Percentiles rank a stretch among this genome's conserved stretches.
Conservation (phyloP, 2,888 invertebrate genomes). For the Phasia obesa region DNA sequence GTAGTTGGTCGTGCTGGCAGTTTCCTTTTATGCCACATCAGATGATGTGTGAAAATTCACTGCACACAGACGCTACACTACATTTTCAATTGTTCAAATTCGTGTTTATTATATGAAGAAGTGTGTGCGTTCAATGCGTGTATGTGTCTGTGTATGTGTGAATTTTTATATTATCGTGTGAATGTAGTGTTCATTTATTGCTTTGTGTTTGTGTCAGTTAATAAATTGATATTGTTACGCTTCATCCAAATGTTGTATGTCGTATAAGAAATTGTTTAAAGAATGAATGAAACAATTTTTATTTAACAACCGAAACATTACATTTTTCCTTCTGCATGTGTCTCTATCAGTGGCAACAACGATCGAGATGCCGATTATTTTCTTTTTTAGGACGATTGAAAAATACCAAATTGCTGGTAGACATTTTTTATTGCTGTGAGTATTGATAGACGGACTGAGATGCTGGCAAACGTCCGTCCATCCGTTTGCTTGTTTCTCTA, state of each 20-base stretch:
- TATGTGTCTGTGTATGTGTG: not conserved
- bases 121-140: conserved; percentile 7
- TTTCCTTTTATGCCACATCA: conserved; percentile 50
- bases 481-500: conserved; percentile 15
- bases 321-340: conserved; percentile 47
- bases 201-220: conserved; percentile 61
- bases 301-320: conserved; percentile 35
- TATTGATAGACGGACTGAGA: conserved; percentile 41
- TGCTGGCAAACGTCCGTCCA: not conserved
- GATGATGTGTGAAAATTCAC: conserved; percentile 45
- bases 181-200: conserved; percentile 17
- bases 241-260: conserved; percentile 15
- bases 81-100: conserved; percentile 53
- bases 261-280: conserved; percentile 28
- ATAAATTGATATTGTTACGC: conserved; percentile 69
- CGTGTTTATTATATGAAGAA: conserved; percentile 25
- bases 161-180: no score
- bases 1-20: conserved; percentile 3
- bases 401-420: conserved; percentile 23
- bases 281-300: conserved; percentile 20
- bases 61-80: not conserved
- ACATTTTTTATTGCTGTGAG: conserved; percentile 18
- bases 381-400: conserved; percentile 25
- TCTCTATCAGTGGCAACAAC: conserved; percentile 4
- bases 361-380: not conserved